These are phyloP conservation scores for Meghimatium bilineatum DNA, from an alignment of 2,888 invertebrate genomes.

Conservation along the genomic window DNA sequence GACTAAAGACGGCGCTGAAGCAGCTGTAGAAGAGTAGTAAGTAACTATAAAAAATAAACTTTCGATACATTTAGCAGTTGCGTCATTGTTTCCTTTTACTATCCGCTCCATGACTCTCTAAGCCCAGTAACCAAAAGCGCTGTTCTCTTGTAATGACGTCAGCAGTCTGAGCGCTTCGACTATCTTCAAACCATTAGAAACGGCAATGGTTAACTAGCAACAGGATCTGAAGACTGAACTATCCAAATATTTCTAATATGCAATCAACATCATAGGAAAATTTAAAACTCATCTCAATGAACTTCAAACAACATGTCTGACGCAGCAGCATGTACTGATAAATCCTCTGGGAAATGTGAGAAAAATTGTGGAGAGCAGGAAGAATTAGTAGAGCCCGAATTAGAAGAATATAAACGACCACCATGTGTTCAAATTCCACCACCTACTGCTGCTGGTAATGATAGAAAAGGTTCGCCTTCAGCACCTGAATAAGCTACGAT, in stretches of 20 bases:
- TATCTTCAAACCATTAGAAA: not conserved
- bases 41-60: not conserved
- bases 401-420: constrained; percentile 26
- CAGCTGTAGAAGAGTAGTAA: not conserved
- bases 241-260: not conserved
- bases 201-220: not conserved
- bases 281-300: not conserved
- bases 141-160: not conserved
- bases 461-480: not conserved
- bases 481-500: not conserved
- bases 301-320: not conserved
- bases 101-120: not conserved
- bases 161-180: not conserved
- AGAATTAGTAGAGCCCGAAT: not conserved
- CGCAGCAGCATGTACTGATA: not conserved
- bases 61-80: not conserved
- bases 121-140: constrained; percentile 8
- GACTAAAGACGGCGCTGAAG: not conserved
- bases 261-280: not conserved
- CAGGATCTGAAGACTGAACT: not conserved
- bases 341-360: not conserved
- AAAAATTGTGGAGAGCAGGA: not conserved
- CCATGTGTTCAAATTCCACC: constrained; percentile 6
- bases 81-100: not conserved
- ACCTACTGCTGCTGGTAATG: not conserved